phyloP scores from a whole-genome alignment of 2,888 invertebrate species.

The Orthonevra nobilis region DNA sequence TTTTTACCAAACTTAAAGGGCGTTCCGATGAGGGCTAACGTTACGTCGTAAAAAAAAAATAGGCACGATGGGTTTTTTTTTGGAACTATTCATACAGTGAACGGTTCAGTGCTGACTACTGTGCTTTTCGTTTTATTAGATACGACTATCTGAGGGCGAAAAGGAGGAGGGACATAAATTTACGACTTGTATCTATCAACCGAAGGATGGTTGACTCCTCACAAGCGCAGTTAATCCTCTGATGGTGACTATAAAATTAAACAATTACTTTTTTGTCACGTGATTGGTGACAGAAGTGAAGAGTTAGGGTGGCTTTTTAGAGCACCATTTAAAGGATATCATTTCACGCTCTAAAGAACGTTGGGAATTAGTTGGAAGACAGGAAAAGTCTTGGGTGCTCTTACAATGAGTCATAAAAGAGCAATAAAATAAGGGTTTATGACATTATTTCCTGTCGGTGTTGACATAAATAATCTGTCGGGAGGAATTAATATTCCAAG shows the following conservation, averaged over 20 bases:
- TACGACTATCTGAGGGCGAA: not conserved
- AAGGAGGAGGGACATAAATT: not conserved
- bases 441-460: not conserved
- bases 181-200: not conserved
- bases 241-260: slow-evolving; percentile 9
- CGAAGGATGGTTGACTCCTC: not conserved
- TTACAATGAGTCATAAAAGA: not conserved
- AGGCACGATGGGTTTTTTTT: slow-evolving; percentile 1
- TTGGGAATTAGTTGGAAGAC: not conserved
- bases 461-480: not conserved
- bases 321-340: not conserved
- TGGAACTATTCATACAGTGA: slow-evolving; percentile 28
- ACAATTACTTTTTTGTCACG: slow-evolving; percentile 13
- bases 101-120: slow-evolving; percentile 38
- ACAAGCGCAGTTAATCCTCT: not conserved
- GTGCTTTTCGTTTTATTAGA: slow-evolving; percentile 40
- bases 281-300: slow-evolving; percentile 7
- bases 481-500: not conserved
- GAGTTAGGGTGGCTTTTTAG: not conserved
- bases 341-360: not conserved
- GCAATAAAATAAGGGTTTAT: not conserved
- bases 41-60: too few relatives aligned
- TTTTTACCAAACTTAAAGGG: too few relatives aligned
- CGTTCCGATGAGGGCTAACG: too few relatives aligned
- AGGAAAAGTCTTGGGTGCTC: not conserved